phyloP scores from a whole-genome alignment of 1,140 invertebrate species.

The Bombus turneri region DNA sequence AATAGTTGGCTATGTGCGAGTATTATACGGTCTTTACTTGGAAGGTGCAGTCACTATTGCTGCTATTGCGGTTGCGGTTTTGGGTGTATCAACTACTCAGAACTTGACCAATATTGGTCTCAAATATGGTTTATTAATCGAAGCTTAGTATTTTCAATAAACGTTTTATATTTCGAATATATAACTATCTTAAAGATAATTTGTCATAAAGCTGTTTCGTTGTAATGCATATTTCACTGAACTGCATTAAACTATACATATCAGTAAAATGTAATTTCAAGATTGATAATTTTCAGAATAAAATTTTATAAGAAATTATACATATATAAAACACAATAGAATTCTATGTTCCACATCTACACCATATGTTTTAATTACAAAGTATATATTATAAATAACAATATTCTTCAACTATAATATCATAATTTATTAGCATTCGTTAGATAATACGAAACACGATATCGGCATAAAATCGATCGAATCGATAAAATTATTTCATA shows the following conservation, averaged over 20 bases:
- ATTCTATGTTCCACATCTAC: not conserved
- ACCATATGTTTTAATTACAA: not conserved
- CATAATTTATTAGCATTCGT: not conserved
- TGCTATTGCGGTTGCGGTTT: conserved; percentile 84
- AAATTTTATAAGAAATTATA: not conserved
- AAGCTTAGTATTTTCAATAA: conserved; percentile 35
- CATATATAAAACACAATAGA: not conserved
- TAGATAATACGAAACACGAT: not conserved
- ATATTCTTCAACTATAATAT: not conserved
- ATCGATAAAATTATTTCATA: not conserved
- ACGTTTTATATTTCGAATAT: not conserved
- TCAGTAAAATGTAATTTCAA: not conserved
- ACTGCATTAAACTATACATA: not conserved
- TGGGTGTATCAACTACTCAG: conserved; percentile 84
- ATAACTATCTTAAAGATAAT: not conserved
- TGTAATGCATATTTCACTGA: not conserved
- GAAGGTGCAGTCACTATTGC: conserved; percentile 86
- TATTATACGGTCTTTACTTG: conserved; percentile 87
- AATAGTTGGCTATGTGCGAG: conserved; percentile 84
- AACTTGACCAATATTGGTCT: conserved; percentile 84
- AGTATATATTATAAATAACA: not conserved
- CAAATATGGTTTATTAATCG: conserved; percentile 82
- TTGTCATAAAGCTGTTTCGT: not conserved
- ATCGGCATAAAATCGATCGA: not conserved
- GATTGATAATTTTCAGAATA: not conserved